Conservation (phyloP, 2,797 vertebrate species). For the Gobio occitaniae region DNA sequence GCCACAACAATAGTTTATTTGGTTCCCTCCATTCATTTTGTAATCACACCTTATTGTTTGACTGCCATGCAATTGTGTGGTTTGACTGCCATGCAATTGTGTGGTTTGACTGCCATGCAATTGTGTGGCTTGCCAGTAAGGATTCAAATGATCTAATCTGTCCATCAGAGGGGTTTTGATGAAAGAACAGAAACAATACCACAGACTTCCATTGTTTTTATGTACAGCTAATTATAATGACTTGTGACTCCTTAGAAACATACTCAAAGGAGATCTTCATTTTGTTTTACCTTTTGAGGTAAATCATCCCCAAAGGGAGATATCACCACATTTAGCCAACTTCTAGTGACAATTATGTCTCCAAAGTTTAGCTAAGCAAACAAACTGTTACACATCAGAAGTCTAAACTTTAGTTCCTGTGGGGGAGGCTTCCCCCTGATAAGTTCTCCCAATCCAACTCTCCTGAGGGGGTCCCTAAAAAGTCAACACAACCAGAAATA, state of each 20-base stretch:
- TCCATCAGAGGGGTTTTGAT: constrained; percentile 3
- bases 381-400: constrained; percentile 26
- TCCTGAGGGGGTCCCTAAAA: constrained; percentile 40
- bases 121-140: neutral
- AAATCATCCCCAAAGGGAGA: too few relatives aligned
- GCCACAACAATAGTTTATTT: neutral
- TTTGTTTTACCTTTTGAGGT: neutral
- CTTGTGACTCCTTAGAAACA: neutral
- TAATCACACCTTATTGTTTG: neutral
- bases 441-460: constrained; percentile 16
- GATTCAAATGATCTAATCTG: neutral
- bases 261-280: neutral
- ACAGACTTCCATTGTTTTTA: neutral
- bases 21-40: neutral
- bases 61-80: neutral
- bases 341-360: constrained; percentile 1
- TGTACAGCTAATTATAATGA: neutral
- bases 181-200: neutral
- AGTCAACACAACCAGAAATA: constrained; percentile 64
- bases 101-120: neutral
- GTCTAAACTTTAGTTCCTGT: constrained; percentile 36
- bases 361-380: constrained; percentile 11
- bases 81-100: neutral
- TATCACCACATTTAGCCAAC: constrained; percentile 11
- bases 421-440: constrained; percentile 60